Conservation (phyloP, 2,888 invertebrate species). For the Drosophila fungiperda region DNA sequence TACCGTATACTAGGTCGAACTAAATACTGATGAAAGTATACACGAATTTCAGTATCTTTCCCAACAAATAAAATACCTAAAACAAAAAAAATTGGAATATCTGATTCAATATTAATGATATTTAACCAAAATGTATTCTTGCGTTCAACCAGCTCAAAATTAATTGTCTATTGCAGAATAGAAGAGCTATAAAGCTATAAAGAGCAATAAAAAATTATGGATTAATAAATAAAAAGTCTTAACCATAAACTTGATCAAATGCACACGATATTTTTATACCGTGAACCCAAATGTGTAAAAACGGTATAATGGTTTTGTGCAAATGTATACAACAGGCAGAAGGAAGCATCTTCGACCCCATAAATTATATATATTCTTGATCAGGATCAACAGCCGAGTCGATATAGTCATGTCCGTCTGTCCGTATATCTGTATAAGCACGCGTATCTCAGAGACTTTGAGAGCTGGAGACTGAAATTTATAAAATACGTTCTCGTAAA, state of each 20-base stretch:
- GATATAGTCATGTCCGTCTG: no score
- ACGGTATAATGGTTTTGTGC: no score
- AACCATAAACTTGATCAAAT: background rate
- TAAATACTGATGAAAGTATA: constrained; percentile 35
- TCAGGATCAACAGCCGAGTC: no score
- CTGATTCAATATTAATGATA: background rate
- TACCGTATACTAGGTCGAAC: constrained; percentile 31
- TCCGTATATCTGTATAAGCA: no score
- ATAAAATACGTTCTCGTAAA: no score
- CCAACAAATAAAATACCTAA: background rate
- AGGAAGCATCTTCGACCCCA: no score
- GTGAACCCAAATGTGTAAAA: no score
- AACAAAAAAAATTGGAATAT: background rate
- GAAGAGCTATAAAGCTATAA: no score
- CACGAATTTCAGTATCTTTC: background rate
- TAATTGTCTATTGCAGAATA: background rate
- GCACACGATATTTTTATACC: background rate
- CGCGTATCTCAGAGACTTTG: no score
- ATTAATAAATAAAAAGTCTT: constrained; percentile 12
- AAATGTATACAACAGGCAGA: no score
- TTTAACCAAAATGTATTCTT: background rate
- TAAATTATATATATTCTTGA: no score
- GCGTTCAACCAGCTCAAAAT: background rate
- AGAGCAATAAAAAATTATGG: background rate
- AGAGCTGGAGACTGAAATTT: no score